phyloP scores from a whole-genome alignment of 2,888 invertebrate species.

The Linnaemya vulpina region DNA sequence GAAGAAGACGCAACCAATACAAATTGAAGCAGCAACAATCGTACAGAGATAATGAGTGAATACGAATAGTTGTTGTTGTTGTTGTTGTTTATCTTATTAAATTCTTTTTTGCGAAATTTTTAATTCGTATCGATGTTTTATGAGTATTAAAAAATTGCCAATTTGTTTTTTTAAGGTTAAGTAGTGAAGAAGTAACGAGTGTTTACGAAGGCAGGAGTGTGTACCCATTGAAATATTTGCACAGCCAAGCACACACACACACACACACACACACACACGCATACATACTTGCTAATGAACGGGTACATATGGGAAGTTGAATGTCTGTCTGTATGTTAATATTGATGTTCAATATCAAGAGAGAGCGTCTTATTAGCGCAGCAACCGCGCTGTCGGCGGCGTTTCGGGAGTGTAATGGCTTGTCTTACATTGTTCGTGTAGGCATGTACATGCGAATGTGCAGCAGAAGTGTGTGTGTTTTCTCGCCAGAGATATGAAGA shows the following conservation, averaged over 20 bases:
- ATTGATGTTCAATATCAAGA: conserved; percentile 3
- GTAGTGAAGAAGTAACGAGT: conserved; percentile 22
- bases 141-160: conserved; percentile 37
- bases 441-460: background rate
- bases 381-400: conserved; percentile 5
- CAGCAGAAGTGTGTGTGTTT: background rate
- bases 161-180: conserved; percentile 6
- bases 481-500: conserved; percentile 11
- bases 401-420: conserved; percentile 13
- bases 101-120: conserved; percentile 4
- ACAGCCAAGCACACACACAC: background rate
- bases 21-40: conserved; percentile 1
- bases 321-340: background rate
- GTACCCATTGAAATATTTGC: background rate
- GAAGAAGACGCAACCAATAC: conserved; percentile 6
- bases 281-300: no score
- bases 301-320: background rate
- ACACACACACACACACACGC: background rate
- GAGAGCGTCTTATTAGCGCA: conserved; percentile 7
- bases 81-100: background rate
- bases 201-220: conserved; percentile 23
- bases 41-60: conserved; percentile 32
- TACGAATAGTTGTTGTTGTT: background rate
- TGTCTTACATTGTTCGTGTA: conserved; percentile 1
- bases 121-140: conserved; percentile 17